Conservation (phyloP, 2,888 invertebrate genomes). For the Eledona agricola region DNA sequence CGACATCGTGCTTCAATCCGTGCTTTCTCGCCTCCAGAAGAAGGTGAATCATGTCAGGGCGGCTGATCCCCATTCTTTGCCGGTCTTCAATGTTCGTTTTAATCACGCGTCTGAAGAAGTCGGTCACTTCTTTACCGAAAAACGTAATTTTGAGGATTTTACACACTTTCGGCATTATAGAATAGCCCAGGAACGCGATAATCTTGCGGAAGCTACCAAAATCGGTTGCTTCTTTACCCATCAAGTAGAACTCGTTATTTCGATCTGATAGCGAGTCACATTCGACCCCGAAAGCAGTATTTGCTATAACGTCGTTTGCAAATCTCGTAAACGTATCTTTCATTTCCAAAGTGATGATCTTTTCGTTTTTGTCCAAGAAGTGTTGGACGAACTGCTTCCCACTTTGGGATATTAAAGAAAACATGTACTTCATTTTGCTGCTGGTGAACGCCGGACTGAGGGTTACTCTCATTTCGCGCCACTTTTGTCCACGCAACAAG, state of each 20-base stretch:
- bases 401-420: slow-evolving; percentile 52
- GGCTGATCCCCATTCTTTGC: slow-evolving; percentile 61
- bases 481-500: slow-evolving; percentile 42
- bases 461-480: slow-evolving; percentile 61
- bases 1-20: slow-evolving; percentile 48
- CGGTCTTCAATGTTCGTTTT: slow-evolving; percentile 53
- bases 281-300: slow-evolving; percentile 65
- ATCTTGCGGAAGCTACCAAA: too few species aligned
- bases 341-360: slow-evolving; percentile 58
- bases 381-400: slow-evolving; percentile 38
- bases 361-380: slow-evolving; percentile 36
- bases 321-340: slow-evolving; percentile 64
- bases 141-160: neutral
- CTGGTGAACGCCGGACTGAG: slow-evolving; percentile 63
- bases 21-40: slow-evolving; percentile 65
- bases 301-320: slow-evolving; percentile 66
- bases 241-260: slow-evolving; percentile 65
- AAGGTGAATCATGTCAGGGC: slow-evolving; percentile 68
- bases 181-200: neutral
- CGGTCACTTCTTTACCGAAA: slow-evolving; percentile 30
- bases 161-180: neutral
- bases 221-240: too few species aligned
- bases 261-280: slow-evolving; percentile 66
- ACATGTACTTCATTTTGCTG: slow-evolving; percentile 63
- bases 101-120: slow-evolving; percentile 62